These are phyloP conservation scores for Colletes latitarsis DNA, from an alignment of 1,140 invertebrate species.

Conservation along the genomic window DNA sequence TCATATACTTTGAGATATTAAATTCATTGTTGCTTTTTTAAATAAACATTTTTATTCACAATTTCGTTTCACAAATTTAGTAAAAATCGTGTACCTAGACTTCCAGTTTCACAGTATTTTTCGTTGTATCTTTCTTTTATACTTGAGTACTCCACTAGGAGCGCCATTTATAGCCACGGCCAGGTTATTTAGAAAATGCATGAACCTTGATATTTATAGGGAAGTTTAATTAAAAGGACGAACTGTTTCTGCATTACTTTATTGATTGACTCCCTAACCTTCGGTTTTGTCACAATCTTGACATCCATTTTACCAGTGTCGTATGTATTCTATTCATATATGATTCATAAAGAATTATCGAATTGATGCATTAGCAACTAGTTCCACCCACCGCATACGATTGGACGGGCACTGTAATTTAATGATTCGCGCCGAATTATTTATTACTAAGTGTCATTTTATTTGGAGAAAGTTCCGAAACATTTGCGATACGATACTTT, in stretches of 20 bases:
- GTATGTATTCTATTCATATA: background rate
- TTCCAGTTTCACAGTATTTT: background rate
- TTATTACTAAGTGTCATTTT: background rate
- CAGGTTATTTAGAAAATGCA: conserved; percentile 5
- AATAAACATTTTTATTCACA: too few species aligned
- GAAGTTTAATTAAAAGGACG: conserved; percentile 13
- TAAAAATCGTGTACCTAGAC: background rate
- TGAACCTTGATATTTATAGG: conserved; percentile 4
- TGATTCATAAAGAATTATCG: background rate
- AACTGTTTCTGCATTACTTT: background rate
- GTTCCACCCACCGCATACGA: too few species aligned
- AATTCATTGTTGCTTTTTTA: too few species aligned
- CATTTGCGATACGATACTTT: background rate
- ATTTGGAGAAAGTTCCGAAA: too few species aligned
- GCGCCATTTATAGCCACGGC: background rate
- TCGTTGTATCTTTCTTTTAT: background rate
- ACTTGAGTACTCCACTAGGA: background rate
- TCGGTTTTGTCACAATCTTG: background rate
- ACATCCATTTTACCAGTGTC: background rate
- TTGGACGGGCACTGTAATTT: background rate
- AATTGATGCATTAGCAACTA: too few species aligned
- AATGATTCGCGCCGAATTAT: background rate
- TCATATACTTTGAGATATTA: too few species aligned
- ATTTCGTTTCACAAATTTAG: too few species aligned
- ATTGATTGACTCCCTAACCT: background rate